phyloP scores from a whole-genome alignment of 2,888 invertebrate genomes.

The Drosophila peninsularis region DNA sequence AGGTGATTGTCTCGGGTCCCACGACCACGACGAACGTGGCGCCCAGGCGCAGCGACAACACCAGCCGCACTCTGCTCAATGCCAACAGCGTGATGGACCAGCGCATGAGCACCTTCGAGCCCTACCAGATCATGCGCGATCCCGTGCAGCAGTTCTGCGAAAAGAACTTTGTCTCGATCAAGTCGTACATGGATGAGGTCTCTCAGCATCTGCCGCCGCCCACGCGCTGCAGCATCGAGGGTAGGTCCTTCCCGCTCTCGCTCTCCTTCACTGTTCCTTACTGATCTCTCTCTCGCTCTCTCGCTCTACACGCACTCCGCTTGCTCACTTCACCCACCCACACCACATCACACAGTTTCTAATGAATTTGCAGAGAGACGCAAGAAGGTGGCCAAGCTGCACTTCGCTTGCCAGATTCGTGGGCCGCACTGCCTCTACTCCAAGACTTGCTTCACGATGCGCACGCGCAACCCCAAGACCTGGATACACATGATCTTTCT shows the following conservation, averaged over 20 bases:
- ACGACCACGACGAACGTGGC: constrained; percentile 88
- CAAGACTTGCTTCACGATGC: constrained; percentile 91
- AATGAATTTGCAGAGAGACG: constrained; percentile 88
- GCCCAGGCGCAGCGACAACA: constrained; percentile 89
- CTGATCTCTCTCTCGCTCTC: constrained; percentile 3
- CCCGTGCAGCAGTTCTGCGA: constrained; percentile 98
- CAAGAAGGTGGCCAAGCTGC: constrained; percentile 93
- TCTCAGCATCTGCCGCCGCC: constrained; percentile 94
- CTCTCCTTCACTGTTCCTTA: constrained; percentile 26
- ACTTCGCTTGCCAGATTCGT: constrained; percentile 94
- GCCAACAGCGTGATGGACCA: constrained; percentile 85
- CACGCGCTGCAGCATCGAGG: constrained; percentile 96
- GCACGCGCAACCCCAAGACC: constrained; percentile 92
- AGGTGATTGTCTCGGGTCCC: constrained; percentile 87
- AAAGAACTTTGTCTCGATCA: constrained; percentile 96
- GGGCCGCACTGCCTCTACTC: constrained; percentile 94
- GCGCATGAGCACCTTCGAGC: constrained; percentile 92
- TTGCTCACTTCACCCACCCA: constrained; percentile 2
- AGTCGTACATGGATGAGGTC: constrained; percentile 95
- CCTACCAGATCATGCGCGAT: constrained; percentile 93
- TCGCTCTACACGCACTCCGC: constrained; percentile 8
- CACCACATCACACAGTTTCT: constrained; percentile 75
- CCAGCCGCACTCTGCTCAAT: constrained; percentile 91
- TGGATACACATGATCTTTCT: constrained; percentile 99
- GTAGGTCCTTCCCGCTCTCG: constrained; percentile 84